Evolutionary conservation across 2,113 vertebrate genomes (phyloP), one percentile per base, ranked within the genome.

Genomic region (Cepphus grylle): DNA sequence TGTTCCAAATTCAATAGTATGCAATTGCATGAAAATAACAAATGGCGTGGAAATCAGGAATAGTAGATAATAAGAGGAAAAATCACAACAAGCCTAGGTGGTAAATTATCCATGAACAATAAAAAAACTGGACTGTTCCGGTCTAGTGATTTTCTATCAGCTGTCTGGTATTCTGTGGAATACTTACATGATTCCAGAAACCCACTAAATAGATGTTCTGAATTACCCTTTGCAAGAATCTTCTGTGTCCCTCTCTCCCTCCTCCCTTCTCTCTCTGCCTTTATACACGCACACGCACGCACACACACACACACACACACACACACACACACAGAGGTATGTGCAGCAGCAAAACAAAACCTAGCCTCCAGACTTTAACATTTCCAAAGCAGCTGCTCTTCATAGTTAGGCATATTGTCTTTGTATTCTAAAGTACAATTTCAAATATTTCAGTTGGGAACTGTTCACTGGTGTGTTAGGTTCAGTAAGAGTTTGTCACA

Each of bases 1-100:
- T 91, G 84, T 95, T 97, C 36, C 67, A 96, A 90, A 96, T 95
- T 96, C 96, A 97, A 91, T 94, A 96, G 52, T 86, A 95, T 96
- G 87, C 88, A 96, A 92, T 92, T 74, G 47, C 84, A 89, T 89
- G 85, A 97, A 97, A 96, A 93, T 91, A 96, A 95, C 61, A 91
- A 93, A 96, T 40, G 40, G 55, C 2, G 9, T 80, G 90, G 70
- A 97, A 96, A 95, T 95, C 49, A 62, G 65, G 94, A 94, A 92
- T 59, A 95, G 45, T 63, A 83, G 55, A 67, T 80, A 94, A 91
- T 93, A 97, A 95, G 73, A 93, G 29, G 18, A 81, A 81, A 94
- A 88, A 62, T 62, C 42, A 74, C 47, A 86, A 83, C 58, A 93
- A 95, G 18, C 17, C 36, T 80, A 50, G 89, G 47, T 72, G 79